These are phyloP conservation scores for Brachypalpus laphriformis DNA, from an alignment of 2,888 invertebrate species.

Conservation along the genomic window DNA sequence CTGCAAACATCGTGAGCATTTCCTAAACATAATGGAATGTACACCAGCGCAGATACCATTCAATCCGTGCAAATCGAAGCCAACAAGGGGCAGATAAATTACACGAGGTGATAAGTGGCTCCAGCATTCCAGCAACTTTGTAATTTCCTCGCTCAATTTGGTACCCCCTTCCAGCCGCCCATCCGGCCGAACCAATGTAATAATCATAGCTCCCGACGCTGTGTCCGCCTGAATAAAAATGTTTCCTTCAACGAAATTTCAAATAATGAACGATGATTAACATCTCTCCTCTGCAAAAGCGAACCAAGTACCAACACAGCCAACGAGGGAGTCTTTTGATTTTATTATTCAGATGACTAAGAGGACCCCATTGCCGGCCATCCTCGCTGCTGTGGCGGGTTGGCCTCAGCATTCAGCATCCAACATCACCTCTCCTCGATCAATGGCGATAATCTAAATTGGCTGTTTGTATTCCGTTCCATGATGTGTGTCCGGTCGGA, in stretches of 20 bases:
- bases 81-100: constrained; percentile 71
- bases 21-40: constrained; percentile 34
- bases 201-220: constrained; percentile 63
- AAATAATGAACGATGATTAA: constrained; percentile 72
- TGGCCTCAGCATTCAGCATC: constrained; percentile 12
- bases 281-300: constrained; percentile 47
- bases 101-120: constrained; percentile 73
- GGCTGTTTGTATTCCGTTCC: constrained; percentile 69
- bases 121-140: constrained; percentile 62
- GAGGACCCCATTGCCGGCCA: constrained; percentile 26
- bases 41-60: constrained; percentile 38
- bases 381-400: background rate
- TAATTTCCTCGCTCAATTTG: constrained; percentile 67
- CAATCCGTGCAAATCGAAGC: constrained; percentile 68
- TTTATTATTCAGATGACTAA: constrained; percentile 48
- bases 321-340: constrained; percentile 35
- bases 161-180: constrained; percentile 6
- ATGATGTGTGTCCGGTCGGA: constrained; percentile 68
- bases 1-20: constrained; percentile 62
- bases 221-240: constrained; percentile 64
- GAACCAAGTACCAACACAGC: background rate
- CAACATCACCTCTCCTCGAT: constrained; percentile 62
- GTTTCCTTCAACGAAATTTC: constrained; percentile 66
- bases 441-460: constrained; percentile 73
- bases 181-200: constrained; percentile 36